phyloP scores from a whole-genome alignment of 2,888 invertebrate species.

The Ceraclea dissimilis region DNA sequence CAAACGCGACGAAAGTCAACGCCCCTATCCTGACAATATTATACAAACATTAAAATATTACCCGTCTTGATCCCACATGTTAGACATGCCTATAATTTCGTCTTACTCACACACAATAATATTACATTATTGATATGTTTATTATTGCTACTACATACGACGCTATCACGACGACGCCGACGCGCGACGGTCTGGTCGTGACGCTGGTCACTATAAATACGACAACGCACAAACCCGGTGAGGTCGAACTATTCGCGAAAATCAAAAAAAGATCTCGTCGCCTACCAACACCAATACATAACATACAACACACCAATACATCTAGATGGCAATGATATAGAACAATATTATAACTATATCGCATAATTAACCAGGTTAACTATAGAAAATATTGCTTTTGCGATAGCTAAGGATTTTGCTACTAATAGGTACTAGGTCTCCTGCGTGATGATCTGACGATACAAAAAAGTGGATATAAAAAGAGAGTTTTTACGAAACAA shows the following conservation, averaged over 20 bases:
- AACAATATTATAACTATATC: no score
- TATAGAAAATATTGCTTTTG: no score
- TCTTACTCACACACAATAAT: not conserved
- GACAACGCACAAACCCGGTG: not conserved
- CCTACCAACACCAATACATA: no score
- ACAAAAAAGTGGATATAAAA: no score
- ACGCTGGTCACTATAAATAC: conserved; percentile 1
- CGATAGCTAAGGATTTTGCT: no score
- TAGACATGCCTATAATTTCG: not conserved
- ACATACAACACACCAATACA: no score
- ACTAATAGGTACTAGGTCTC: no score
- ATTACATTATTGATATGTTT: not conserved
- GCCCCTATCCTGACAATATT: not conserved
- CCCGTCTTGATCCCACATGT: not conserved
- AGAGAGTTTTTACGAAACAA: no score
- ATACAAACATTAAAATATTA: not conserved
- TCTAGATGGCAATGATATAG: no score
- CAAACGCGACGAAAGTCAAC: not conserved
- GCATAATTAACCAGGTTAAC: no score
- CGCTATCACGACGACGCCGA: not conserved
- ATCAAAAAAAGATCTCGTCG: conserved; percentile 7
- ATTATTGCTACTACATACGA: not conserved
- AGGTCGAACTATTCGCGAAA: conserved; percentile 14
- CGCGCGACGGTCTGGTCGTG: not conserved
- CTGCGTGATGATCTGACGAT: no score